A percentile compares a stretch with the other conserved stretches of the same genome.
Evolutionary conservation across 2,888 invertebrate species (phyloP).

Genomic region (Nebria salina): DNA sequence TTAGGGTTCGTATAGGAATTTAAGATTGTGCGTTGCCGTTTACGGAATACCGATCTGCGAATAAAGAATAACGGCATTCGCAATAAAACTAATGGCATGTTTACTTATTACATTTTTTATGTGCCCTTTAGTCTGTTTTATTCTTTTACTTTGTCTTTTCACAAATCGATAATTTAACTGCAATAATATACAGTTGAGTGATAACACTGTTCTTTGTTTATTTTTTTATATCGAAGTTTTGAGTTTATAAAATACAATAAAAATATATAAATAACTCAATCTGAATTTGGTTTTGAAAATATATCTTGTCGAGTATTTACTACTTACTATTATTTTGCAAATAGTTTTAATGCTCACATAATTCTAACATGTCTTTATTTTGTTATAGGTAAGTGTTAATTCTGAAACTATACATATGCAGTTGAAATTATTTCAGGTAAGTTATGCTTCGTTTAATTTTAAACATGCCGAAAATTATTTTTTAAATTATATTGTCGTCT

Average conservation of each 20-base stretch:
- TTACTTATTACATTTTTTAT: neutral
- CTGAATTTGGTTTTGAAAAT: no score
- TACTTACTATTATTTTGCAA: no score
- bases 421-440: neutral
- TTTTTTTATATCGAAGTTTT: no score
- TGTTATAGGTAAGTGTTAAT: slow-evolving; percentile 10
- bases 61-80: neutral
- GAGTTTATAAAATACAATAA: no score
- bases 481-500: neutral
- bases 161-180: neutral
- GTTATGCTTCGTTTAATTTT: neutral
- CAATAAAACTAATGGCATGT: neutral
- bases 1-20: neutral
- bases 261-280: no score
- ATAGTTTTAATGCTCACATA: neutral
- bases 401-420: neutral
- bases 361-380: neutral
- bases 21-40: neutral
- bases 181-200: neutral
- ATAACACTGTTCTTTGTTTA: no score
- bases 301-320: no score
- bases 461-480: neutral
- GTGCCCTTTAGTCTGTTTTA: neutral
- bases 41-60: neutral
- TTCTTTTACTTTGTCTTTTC: neutral